phyloP scores from a whole-genome alignment of 2,888 invertebrate genomes.

The Ligdia adustata region DNA sequence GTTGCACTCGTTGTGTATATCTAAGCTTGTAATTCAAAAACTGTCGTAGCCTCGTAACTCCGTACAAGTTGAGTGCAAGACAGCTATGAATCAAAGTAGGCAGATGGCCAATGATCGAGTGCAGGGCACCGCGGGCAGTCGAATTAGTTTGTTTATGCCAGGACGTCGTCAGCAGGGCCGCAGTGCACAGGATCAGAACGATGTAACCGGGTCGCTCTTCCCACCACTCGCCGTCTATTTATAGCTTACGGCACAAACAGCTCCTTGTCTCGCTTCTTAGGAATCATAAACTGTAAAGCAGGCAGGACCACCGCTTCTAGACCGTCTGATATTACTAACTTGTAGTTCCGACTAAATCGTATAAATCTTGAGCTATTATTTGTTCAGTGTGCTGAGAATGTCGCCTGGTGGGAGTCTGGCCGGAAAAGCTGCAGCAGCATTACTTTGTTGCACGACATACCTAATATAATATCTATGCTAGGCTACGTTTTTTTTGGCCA shows the following conservation, averaged over 20 bases:
- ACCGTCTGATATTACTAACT: conserved; percentile 9
- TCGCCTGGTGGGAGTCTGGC: background rate
- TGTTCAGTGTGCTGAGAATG: background rate
- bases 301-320: conserved; percentile 11
- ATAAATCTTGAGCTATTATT: conserved; percentile 9
- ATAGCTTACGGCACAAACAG: conserved; percentile 49
- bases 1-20: too few relatives aligned
- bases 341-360: conserved; percentile 4
- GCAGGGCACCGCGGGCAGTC: conserved; percentile 9
- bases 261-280: conserved; percentile 25
- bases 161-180: conserved; percentile 53
- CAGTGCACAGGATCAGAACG: conserved; percentile 50
- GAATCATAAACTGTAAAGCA: conserved; percentile 22
- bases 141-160: conserved; percentile 28
- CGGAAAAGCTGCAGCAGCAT: background rate
- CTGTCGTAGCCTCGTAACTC: too few relatives aligned
- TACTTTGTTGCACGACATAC: too few relatives aligned
- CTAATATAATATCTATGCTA: too few relatives aligned
- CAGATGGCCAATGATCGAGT: conserved; percentile 4
- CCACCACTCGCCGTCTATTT: conserved; percentile 53
- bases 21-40: too few relatives aligned
- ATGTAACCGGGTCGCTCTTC: conserved; percentile 62
- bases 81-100: background rate
- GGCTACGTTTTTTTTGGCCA: too few relatives aligned
- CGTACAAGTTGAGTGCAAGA: too few relatives aligned